These are phyloP conservation scores for Tichodroma muraria DNA, from an alignment of 2,113 vertebrate species.

Conservation along the genomic window DNA sequence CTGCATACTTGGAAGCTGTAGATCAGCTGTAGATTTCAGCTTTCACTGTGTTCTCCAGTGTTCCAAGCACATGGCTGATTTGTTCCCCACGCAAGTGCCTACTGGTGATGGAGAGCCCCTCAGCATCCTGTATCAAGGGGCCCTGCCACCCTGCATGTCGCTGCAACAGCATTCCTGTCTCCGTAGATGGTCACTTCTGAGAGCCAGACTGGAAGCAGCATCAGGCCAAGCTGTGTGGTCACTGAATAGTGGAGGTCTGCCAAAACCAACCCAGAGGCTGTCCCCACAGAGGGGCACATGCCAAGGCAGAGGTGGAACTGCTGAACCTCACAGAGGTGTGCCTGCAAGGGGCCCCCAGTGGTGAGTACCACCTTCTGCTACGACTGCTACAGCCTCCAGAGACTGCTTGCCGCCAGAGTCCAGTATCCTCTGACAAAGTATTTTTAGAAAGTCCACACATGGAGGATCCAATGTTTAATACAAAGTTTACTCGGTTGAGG, in stretches of 20 bases:
- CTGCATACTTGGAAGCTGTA: neutral
- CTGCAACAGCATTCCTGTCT: neutral
- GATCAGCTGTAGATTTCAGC: neutral
- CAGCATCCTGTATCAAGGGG: neutral
- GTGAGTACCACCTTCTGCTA: neutral
- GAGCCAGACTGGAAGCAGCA: neutral
- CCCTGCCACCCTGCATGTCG: neutral
- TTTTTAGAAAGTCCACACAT: neutral
- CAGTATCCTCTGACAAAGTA: neutral
- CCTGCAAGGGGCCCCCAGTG: neutral
- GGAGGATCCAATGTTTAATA: neutral
- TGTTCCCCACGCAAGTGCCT: neutral
- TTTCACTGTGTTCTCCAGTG: accelerated
- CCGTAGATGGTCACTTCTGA: neutral
- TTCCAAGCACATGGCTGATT: neutral
- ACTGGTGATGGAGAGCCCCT: neutral
- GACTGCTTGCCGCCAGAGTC: neutral
- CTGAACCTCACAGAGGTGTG: neutral
- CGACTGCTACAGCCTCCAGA: neutral
- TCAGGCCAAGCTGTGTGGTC: neutral
- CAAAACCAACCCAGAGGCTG: neutral
- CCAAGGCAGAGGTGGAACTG: neutral
- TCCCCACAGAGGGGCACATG: neutral
- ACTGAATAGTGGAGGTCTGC: neutral
- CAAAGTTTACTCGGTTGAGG: neutral